Evolutionary conservation across 2,888 invertebrate genomes (phyloP).

Genomic region (Drosophila pegasa): DNA sequence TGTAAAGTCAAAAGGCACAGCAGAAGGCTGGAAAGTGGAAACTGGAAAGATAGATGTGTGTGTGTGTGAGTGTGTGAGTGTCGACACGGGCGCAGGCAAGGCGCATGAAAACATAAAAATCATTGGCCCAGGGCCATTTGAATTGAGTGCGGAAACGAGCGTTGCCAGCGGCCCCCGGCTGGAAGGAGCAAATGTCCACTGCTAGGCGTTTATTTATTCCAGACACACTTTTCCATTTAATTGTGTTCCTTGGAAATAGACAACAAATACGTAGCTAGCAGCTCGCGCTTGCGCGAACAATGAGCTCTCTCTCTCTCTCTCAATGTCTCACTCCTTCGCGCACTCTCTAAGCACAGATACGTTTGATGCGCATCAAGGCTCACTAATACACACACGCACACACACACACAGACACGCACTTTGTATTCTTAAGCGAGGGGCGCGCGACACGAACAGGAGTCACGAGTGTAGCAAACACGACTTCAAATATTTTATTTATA

Average conservation of each 20-base stretch:
- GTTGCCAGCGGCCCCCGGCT: constrained; percentile 8
- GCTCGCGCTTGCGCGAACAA: constrained; percentile 46
- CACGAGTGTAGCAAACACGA: not conserved
- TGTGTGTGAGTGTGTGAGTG: constrained; percentile 42
- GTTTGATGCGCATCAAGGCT: constrained; percentile 3
- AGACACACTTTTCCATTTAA: constrained; percentile 58
- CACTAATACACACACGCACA: not conserved
- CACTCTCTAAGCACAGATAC: not conserved
- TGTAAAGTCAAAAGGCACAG: constrained; percentile 24
- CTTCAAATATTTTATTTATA: not conserved
- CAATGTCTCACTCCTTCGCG: not conserved
- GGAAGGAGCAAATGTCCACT: constrained; percentile 23
- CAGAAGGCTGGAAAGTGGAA: constrained; percentile 39
- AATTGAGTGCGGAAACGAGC: constrained; percentile 64
- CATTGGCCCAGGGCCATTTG: constrained; percentile 48
- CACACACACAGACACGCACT: not conserved
- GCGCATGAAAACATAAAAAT: constrained; percentile 17
- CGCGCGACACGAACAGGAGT: not conserved
- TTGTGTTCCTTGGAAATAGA: constrained; percentile 43
- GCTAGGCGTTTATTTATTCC: constrained; percentile 45
- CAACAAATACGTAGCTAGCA: constrained; percentile 31
- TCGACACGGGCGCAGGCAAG: constrained; percentile 26
- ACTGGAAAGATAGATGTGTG: constrained; percentile 48
- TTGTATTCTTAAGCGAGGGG: not conserved
- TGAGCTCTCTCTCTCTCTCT: not conserved